A percentile compares a stretch with the other conserved stretches of the same genome.
Conservation (phyloP, 1,140 invertebrate species). For the Nasonia giraulti region DNA sequence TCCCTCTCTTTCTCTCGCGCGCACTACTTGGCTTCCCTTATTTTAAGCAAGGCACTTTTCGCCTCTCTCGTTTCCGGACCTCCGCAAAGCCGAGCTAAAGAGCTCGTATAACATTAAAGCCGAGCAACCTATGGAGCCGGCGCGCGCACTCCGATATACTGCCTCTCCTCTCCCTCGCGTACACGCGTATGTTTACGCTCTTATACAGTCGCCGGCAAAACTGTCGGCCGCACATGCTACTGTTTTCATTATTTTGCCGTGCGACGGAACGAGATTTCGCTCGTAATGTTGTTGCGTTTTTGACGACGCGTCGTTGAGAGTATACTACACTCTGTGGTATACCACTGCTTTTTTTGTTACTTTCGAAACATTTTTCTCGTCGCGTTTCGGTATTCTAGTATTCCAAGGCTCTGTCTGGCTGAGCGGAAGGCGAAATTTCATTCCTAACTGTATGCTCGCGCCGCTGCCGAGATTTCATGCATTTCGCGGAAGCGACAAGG, state of each 20-base stretch:
- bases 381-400: too few species aligned
- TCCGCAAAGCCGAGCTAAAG: conserved; percentile 9
- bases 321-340: too few species aligned
- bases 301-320: too few species aligned
- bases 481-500: conserved; percentile 10
- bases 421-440: background rate
- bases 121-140: conserved; percentile 15
- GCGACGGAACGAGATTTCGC: background rate
- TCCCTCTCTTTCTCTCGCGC: background rate
- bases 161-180: background rate
- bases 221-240: background rate
- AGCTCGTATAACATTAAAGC: conserved; percentile 27
- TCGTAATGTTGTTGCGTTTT: too few species aligned
- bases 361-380: background rate
- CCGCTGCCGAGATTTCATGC: conserved; percentile 26
- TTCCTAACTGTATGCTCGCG: background rate
- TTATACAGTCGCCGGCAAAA: conserved; percentile 12
- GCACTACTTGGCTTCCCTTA: background rate
- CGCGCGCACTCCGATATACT: background rate
- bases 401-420: too few species aligned
- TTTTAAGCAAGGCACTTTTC: conserved; percentile 32
- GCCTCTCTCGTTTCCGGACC: background rate
- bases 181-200: background rate
- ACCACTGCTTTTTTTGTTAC: too few species aligned
- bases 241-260: background rate